Evolutionary conservation across 2,888 invertebrate species (phyloP), one percentile per base, ranked within the genome.

Genomic region (Brachycybe producta): DNA sequence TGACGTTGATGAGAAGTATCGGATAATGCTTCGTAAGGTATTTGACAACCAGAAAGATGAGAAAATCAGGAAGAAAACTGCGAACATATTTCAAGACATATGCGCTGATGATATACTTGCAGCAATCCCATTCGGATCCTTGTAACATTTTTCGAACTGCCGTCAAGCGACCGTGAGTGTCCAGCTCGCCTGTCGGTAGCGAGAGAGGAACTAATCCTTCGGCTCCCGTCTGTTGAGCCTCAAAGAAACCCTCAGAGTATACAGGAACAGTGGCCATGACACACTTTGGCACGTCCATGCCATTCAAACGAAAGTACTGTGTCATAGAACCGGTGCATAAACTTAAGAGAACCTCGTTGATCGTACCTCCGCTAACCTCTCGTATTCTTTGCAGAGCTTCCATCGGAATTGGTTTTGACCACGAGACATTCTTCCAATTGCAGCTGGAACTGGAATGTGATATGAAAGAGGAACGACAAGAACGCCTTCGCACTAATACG

Each of bases 131-230:
- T 4, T 28, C 27, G 42, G 28, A 27, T 19, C 15, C 26, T 13
- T 26, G 13, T 28, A 42, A 27, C 15, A n/a, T 8, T 8, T 17
- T 24, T 2, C n/a, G 5, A 26, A 28, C 28, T 26, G 42, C 17
- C 13, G 26, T 27, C 4, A 42, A 26, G 13, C 42, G 15, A 5
- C 19, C 23, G 17, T 27, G 1, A n/a, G 23, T 26, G 3, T 42
- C 42, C 11, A 8, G 8, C 3, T 42, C 27, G 5, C 42, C 26
- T 1, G 42, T 42, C 2, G 42, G 42, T 27, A 42, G 42, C 3
- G 42, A 42, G 13, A 42, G n/a, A 8, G 26, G 24, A 17, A 42
- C 42, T 8, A 42, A 42, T 13, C 42, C 42, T 27, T 27, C 42
- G 13, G 24, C 27, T 5, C 13, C 23, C 3, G 42, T 26, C 4